A percentile compares a stretch with the other conserved stretches of the same genome.
Conservation (phyloP, 2,888 invertebrate species). For the Ennomos erosarius region DNA sequence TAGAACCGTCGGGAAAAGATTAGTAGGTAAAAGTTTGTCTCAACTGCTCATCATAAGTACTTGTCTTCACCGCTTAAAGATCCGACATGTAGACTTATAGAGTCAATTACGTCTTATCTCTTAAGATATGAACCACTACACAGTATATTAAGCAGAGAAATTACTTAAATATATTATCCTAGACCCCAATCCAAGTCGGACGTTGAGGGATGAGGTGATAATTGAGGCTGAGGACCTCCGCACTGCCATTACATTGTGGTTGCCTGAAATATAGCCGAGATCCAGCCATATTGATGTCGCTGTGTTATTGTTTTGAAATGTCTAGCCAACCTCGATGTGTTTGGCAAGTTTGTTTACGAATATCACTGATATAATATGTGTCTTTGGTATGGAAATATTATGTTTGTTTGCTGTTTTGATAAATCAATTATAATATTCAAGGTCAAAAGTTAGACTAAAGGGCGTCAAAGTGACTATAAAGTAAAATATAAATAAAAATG, state of each 20-base stretch:
- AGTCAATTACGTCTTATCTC: not conserved
- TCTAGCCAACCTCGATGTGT: slow-evolving; percentile 1
- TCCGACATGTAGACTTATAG: no score
- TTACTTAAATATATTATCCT: slow-evolving; percentile 35
- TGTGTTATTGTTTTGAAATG: slow-evolving; percentile 15
- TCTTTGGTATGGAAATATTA: no score
- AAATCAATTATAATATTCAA: no score
- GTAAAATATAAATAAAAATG: no score
- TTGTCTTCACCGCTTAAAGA: no score
- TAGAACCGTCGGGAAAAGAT: no score
- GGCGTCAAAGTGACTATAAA: no score
- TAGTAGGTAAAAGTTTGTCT: no score
- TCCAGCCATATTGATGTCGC: slow-evolving; percentile 21
- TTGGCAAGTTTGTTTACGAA: slow-evolving; percentile 3
- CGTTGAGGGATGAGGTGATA: slow-evolving; percentile 55
- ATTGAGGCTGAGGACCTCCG: slow-evolving; percentile 46
- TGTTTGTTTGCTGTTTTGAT: no score
- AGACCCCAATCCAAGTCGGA: slow-evolving; percentile 41
- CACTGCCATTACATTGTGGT: slow-evolving; percentile 33
- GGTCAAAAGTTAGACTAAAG: no score
- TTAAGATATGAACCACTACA: slow-evolving; percentile 31
- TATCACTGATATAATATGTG: no score
- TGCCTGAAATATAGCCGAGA: slow-evolving; percentile 30
- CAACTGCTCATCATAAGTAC: no score
- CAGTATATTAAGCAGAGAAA: slow-evolving; percentile 32